Percentiles rank a stretch among this genome's conserved stretches.
These are phyloP conservation scores for Hypomecis atomaria DNA, from an alignment of 2,888 invertebrate genomes.

Conservation along the genomic window DNA sequence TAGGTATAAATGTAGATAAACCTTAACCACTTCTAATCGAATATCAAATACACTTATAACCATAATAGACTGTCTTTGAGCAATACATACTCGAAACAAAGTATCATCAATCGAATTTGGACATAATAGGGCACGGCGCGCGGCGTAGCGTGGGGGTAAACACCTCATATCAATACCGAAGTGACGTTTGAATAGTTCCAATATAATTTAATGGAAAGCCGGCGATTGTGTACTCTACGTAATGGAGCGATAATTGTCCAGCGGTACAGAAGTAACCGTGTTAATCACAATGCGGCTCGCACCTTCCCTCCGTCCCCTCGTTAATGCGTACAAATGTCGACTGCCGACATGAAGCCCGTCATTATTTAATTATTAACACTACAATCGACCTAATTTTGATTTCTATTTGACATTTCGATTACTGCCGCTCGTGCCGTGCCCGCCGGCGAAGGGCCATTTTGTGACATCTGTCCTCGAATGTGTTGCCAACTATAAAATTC, in stretches of 20 bases:
- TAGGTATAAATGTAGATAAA: background rate
- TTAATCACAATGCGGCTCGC: conserved; percentile 79
- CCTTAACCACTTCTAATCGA: background rate
- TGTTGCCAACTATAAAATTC: conserved; percentile 84
- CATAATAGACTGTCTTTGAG: conserved; percentile 1
- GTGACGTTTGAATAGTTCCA: conserved; percentile 63
- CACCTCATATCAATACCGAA: conserved; percentile 54
- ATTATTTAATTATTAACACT: conserved; percentile 84
- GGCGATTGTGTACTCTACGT: conserved; percentile 73
- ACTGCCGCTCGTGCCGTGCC: conserved; percentile 56
- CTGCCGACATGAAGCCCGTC: conserved; percentile 60
- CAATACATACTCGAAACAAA: conserved; percentile 4
- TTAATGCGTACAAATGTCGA: conserved; percentile 64
- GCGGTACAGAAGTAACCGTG: conserved; percentile 81
- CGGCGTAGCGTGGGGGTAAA: conserved; percentile 33
- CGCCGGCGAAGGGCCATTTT: conserved; percentile 77
- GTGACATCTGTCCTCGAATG: conserved; percentile 84
- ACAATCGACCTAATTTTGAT: conserved; percentile 85
- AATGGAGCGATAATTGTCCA: conserved; percentile 83
- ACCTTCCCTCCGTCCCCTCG: conserved; percentile 66
- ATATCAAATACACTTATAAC: conserved; percentile 1
- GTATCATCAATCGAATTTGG: conserved; percentile 24
- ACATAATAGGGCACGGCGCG: conserved; percentile 17
- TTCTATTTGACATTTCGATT: conserved; percentile 84
- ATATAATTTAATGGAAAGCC: conserved; percentile 74